phyloP scores from a whole-genome alignment of 2,113 vertebrate species.

The Symphodus melops region DNA sequence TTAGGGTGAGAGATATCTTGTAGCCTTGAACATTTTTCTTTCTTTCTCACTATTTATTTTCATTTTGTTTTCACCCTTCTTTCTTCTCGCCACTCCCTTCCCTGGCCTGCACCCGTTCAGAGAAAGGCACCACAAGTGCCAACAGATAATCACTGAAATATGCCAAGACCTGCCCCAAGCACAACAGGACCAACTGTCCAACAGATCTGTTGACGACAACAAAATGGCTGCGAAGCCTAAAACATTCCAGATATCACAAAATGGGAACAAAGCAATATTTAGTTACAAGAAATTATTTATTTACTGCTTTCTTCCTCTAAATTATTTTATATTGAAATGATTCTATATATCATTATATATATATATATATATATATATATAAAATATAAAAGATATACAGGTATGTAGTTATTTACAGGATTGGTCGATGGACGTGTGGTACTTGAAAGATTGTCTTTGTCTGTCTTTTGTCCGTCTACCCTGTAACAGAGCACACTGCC shows the following conservation, averaged over 20 bases:
- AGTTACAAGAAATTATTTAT: slow-evolving; percentile 44
- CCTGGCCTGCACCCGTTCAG: slow-evolving; percentile 29
- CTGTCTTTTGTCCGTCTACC: slow-evolving; percentile 59
- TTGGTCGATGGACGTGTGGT: slow-evolving; percentile 32
- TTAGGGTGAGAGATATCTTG: slow-evolving; percentile 51
- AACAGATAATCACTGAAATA: slow-evolving; percentile 59
- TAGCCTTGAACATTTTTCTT: slow-evolving; percentile 49
- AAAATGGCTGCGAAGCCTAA: slow-evolving; percentile 30
- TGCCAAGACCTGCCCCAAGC: slow-evolving; percentile 64
- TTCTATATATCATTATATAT: slow-evolving; percentile 50
- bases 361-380: slow-evolving; percentile 58
- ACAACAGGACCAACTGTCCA: slow-evolving; percentile 62
- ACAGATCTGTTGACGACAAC: slow-evolving; percentile 30
- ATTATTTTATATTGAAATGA: slow-evolving; percentile 66
- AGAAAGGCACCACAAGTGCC: slow-evolving; percentile 69
- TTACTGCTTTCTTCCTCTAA: slow-evolving; percentile 47
- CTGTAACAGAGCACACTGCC: slow-evolving; percentile 80
- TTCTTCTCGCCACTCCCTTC: slow-evolving; percentile 7
- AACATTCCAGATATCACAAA: slow-evolving; percentile 66
- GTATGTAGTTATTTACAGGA: slow-evolving; percentile 45
- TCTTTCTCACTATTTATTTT: slow-evolving; percentile 21
- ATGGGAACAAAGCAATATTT: slow-evolving; percentile 46
- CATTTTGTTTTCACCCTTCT: slow-evolving; percentile 15
- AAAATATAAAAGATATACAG: slow-evolving; percentile 33
- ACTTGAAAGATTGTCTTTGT: slow-evolving; percentile 56